Conservation (phyloP, 2,113 vertebrate genomes). For the Oceanites oceanicus region DNA sequence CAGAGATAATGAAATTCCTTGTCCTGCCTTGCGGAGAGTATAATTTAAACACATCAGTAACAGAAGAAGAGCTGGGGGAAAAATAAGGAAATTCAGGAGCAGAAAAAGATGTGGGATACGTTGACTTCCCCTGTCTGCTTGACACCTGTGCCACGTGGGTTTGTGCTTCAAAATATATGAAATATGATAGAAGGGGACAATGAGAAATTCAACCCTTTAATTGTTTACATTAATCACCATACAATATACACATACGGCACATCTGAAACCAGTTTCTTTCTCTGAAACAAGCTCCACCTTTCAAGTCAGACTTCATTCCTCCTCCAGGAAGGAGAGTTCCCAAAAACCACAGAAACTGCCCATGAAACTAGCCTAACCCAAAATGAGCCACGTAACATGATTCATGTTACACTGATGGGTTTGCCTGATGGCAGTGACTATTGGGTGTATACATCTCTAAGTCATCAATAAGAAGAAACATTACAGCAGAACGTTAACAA, state of each 20-base stretch:
- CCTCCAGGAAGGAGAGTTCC: background rate
- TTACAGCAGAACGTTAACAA: background rate
- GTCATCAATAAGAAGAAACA: background rate
- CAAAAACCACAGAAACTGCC: slow-evolving; percentile 2
- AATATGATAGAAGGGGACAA: background rate
- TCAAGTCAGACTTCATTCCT: slow-evolving; percentile 31
- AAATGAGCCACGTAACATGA: background rate
- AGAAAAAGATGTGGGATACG: background rate
- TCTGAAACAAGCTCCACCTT: background rate
- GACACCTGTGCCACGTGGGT: background rate
- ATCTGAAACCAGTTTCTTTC: background rate
- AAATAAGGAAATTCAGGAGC: background rate
- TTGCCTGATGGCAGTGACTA: background rate
- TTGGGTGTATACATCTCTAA: background rate
- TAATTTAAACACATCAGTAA: background rate
- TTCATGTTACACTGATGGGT: background rate
- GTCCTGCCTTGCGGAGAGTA: background rate
- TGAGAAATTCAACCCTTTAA: background rate
- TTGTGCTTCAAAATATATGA: background rate
- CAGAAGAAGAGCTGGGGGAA: background rate
- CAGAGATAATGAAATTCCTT: background rate
- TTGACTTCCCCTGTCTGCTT: background rate
- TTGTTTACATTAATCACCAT: background rate
- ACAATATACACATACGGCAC: background rate
- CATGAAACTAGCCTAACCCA: background rate